Percentiles rank a stretch among this genome's conserved stretches.
These are phyloP conservation scores for Sesia apiformis DNA, from an alignment of 2,888 invertebrate genomes.

Conservation along the genomic window DNA sequence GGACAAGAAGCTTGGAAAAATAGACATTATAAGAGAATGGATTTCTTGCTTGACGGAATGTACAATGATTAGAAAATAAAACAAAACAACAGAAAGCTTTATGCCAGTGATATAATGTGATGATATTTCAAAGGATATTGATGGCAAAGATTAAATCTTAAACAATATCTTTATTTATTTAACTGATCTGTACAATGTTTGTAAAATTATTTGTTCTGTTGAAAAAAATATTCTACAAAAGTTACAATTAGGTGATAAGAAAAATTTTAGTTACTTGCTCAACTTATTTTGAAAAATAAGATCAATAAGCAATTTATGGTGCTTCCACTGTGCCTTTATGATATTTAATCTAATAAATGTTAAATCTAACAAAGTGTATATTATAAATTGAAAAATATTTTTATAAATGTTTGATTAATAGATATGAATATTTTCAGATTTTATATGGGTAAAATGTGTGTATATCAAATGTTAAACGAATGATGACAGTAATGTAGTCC, in stretches of 20 bases:
- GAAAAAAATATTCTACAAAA: not conserved
- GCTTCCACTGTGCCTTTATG: conserved; percentile 33
- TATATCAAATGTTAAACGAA: no score
- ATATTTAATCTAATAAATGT: conserved; percentile 5
- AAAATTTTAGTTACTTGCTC: not conserved
- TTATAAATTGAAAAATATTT: not conserved
- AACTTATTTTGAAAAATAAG: not conserved
- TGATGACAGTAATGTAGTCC: no score
- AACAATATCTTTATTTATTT: no score
- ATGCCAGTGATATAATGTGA: no score
- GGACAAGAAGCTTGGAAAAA: conserved; percentile 91
- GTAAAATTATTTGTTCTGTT: no score
- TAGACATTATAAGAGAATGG: conserved; percentile 90
- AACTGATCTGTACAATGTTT: no score
- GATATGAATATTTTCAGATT: not conserved
- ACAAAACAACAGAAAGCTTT: not conserved
- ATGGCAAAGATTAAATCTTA: no score
- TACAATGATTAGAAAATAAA: conserved; percentile 81
- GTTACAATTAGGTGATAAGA: not conserved
- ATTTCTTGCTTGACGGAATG: conserved; percentile 91
- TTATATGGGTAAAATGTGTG: no score
- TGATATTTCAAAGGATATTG: no score
- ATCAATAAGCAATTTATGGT: conserved; percentile 11
- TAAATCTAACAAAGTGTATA: not conserved
- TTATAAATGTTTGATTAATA: not conserved